Percentiles rank a stretch among this genome's conserved stretches.
These are phyloP conservation scores for Osmoderma eremita DNA, from an alignment of 2,888 invertebrate genomes.

Conservation along the genomic window DNA sequence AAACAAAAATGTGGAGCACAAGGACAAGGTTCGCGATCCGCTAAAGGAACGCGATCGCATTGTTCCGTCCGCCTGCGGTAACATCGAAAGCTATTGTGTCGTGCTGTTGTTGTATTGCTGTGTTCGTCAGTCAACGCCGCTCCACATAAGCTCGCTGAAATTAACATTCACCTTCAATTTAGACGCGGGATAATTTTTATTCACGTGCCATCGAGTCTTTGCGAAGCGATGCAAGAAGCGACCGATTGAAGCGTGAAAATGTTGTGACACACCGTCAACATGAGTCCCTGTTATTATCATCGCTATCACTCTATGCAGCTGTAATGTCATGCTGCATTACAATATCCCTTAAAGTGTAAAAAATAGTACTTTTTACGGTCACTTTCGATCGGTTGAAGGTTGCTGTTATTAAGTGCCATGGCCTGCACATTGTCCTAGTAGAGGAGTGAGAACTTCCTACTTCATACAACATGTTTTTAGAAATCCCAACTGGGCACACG, in stretches of 20 bases:
- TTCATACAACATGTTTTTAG: no score
- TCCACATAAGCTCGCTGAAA: conserved; percentile 7
- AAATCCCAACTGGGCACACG: no score
- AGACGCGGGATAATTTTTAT: conserved; percentile 15
- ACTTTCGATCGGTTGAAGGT: no score
- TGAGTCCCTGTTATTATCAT: no score
- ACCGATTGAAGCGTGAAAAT: conserved; percentile 7
- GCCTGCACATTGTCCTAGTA: no score
- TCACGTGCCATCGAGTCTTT: conserved; percentile 13
- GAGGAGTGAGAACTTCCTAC: no score
- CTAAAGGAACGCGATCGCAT: conserved; percentile 25
- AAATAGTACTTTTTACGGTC: no score
- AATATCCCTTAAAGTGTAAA: no score
- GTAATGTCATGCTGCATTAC: no score
- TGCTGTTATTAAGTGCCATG: no score
- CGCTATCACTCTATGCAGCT: no score
- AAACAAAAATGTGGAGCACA: conserved; percentile 27
- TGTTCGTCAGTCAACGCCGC: background rate
- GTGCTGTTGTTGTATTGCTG: conserved; percentile 18
- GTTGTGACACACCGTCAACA: background rate
- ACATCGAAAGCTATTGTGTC: conserved; percentile 9
- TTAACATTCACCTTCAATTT: conserved; percentile 36
- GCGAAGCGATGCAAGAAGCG: conserved; percentile 1
- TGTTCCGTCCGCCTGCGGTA: conserved; percentile 22
- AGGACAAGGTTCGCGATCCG: conserved; percentile 25